Percentiles rank a stretch among this genome's conserved stretches.
Evolutionary conservation across 2,113 vertebrate genomes (phyloP).

Genomic region (Spheniscus mendiculus): DNA sequence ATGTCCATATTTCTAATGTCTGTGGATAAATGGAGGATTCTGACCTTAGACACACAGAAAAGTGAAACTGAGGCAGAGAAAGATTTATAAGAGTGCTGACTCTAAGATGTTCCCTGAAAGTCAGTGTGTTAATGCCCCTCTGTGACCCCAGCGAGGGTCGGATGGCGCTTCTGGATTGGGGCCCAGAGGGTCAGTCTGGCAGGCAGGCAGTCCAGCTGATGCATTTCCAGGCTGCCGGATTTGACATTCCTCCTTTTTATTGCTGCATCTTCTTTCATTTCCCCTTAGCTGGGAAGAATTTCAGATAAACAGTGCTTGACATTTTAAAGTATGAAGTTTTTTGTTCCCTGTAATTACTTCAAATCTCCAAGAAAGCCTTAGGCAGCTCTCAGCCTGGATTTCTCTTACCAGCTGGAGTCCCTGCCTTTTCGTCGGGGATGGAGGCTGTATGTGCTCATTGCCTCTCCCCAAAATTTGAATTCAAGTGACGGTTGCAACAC

Average conservation of each 20-base stretch:
- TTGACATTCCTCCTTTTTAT: background rate
- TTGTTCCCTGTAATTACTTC: background rate
- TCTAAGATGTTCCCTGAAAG: no score
- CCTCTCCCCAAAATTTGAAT: background rate
- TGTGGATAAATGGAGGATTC: background rate
- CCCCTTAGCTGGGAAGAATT: background rate
- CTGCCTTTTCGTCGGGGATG: background rate
- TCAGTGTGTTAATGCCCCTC: background rate
- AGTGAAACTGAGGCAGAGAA: background rate
- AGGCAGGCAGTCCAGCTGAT: background rate
- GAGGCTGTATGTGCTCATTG: background rate
- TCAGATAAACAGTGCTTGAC: conserved; percentile 1
- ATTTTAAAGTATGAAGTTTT: conserved; percentile 14
- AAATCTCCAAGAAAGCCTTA: background rate
- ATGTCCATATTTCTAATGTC: background rate
- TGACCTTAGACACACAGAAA: background rate
- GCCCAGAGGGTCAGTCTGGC: background rate
- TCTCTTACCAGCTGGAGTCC: background rate
- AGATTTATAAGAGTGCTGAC: background rate
- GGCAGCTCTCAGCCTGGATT: background rate
- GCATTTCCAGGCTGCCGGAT: background rate
- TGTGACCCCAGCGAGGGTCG: background rate
- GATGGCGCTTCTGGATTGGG: rapidly evolving
- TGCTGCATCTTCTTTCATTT: background rate
- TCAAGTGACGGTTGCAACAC: background rate